A percentile compares a stretch with the other conserved stretches of the same genome.
phyloP scores from a whole-genome alignment of 2,113 vertebrate genomes.

The Gavia stellata region DNA sequence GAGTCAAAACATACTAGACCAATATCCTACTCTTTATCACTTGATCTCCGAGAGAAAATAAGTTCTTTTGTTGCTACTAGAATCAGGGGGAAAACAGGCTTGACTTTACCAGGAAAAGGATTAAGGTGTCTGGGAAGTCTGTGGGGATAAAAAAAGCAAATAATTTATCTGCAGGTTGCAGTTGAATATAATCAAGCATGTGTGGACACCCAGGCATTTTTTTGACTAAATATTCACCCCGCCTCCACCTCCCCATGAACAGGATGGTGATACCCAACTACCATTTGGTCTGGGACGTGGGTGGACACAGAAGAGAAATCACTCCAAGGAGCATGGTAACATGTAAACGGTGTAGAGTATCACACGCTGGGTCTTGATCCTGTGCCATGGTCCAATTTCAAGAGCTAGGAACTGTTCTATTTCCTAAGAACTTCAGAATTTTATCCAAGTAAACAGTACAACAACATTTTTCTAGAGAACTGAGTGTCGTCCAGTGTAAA shows the following conservation, averaged over 20 bases:
- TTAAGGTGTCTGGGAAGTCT: background rate
- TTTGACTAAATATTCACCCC: background rate
- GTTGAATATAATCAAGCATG: background rate
- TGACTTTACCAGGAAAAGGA: background rate
- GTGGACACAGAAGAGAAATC: background rate
- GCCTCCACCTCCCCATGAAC: background rate
- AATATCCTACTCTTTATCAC: background rate
- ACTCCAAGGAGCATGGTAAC: background rate
- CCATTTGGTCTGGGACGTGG: background rate
- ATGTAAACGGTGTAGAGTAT: background rate
- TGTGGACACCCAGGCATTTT: background rate
- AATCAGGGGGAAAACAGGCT: background rate
- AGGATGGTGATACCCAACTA: background rate
- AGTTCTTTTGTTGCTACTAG: background rate
- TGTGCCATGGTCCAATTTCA: background rate
- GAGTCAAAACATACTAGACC: background rate
- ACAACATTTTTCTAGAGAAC: background rate
- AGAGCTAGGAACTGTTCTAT: background rate
- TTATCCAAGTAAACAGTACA: background rate
- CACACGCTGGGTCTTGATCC: background rate
- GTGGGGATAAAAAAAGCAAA: background rate
- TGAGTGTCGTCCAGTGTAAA: background rate
- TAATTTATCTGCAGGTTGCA: background rate
- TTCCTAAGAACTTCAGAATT: background rate
- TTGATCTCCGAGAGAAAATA: background rate